Evolutionary conservation across 2,113 vertebrate species (phyloP).

Genomic region (Cyanoliseus patagonus): DNA sequence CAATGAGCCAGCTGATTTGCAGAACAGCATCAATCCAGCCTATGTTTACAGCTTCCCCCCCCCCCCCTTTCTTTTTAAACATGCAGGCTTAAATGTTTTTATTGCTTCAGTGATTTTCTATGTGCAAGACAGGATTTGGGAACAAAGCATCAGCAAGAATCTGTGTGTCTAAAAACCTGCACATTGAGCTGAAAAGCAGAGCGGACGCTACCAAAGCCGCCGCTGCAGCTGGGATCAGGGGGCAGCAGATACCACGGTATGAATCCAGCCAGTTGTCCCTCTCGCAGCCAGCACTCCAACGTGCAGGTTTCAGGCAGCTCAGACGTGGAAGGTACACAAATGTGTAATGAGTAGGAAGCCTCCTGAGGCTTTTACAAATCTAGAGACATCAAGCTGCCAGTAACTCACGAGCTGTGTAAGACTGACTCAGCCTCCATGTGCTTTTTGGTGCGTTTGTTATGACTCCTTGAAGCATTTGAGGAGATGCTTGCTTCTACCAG

Average conservation of each 20-base stretch:
- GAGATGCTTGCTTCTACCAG: background rate
- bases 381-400: slow-evolving; percentile 19
- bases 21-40: slow-evolving; percentile 22
- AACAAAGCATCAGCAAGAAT: slow-evolving; percentile 42
- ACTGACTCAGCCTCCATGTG: slow-evolving; percentile 52
- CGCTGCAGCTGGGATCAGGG: background rate
- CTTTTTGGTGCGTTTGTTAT: background rate
- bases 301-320: background rate
- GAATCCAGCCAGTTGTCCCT: background rate
- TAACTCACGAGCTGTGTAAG: slow-evolving; percentile 37
- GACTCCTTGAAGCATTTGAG: background rate
- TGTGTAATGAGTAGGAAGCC: slow-evolving; percentile 38
- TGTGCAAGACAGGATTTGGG: slow-evolving; percentile 33
- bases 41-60: background rate
- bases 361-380: slow-evolving; percentile 30
- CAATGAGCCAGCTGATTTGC: slow-evolving; percentile 43
- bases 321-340: background rate
- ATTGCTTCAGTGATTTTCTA: slow-evolving; percentile 59
- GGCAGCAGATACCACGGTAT: background rate
- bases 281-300: fast-evolving
- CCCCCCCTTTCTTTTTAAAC: background rate
- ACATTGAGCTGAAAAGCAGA: slow-evolving; percentile 4
- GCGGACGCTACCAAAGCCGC: background rate
- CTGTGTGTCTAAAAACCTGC: background rate
- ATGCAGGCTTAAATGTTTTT: slow-evolving; percentile 34